Conservation (phyloP, 2,888 invertebrate species). For the Dione vanillae region DNA sequence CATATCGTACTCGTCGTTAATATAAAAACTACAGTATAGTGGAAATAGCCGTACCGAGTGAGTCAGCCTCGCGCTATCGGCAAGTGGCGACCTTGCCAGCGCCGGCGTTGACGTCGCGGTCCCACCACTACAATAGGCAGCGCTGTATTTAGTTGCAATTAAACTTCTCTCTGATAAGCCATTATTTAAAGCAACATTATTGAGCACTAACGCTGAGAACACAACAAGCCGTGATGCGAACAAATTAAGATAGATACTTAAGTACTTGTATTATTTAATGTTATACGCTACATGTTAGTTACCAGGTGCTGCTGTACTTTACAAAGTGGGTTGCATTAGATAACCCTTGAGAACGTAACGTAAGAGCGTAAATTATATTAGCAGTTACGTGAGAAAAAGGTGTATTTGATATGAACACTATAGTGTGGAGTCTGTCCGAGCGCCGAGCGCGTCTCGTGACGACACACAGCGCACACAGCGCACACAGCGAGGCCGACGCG, state of each 20-base stretch:
- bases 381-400: not conserved
- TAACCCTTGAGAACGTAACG: not conserved
- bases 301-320: not conserved
- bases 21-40: conserved; percentile 23
- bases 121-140: conserved; percentile 23
- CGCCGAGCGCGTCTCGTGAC: conserved; percentile 19
- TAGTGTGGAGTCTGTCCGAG: not conserved
- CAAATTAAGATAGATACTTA: not conserved
- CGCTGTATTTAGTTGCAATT: conserved; percentile 5
- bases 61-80: conserved; percentile 29
- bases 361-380: not conserved
- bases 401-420: not conserved
- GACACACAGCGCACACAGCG: too few species aligned
- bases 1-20: not conserved
- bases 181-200: too few species aligned
- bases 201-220: too few species aligned
- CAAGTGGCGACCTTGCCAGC: conserved; percentile 30
- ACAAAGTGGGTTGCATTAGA: not conserved
- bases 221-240: not conserved
- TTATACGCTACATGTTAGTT: not conserved
- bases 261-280: not conserved
- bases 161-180: conserved; percentile 1
- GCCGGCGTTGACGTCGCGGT: not conserved
- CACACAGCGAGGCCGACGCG: conserved; percentile 29
- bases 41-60: conserved; percentile 32